Evolutionary conservation across 1,140 invertebrate genomes (phyloP), one percentile per base, ranked within the genome.

Genomic region (Papilio machaon): DNA sequence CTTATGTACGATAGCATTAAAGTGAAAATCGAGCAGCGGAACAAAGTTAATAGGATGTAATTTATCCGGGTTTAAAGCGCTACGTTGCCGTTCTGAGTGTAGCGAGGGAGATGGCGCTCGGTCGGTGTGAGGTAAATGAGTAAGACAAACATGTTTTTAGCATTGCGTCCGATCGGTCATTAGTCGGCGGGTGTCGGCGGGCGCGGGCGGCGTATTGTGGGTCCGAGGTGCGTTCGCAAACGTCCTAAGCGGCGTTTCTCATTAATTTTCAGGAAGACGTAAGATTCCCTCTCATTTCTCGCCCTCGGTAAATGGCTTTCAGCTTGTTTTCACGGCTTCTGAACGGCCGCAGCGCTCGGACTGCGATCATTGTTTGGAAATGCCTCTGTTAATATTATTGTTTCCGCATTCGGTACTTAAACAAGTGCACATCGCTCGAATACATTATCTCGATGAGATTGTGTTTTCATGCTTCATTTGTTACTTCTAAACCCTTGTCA

Each of bases 31-130:
- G 92, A 89, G 86, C 85, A 89, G 86, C 86, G 89, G 90, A 89
- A 91, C 87, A 82, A 87, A 93, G 91, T 92, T 94, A 94, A 93
- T 94, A 93, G 91, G 93, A 92, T 93, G 92, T 94, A 94, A 93
- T 94, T 94, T 92, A 94, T 94, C 92, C 92, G 93, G 91, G 91
- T 90, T 78, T 91, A 88, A 88, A 90, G 81, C 82, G 91, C 90
- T 86, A 84, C 89, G 92, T 94, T 91, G 93, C 91, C 92, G 91
- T 88, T 91, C 89, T 86, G 92, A 87, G 85, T 89, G 85, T 82
- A 46, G 90, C 86, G 86, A 30, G 88, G 93, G 73, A 77, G 91
- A 91, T 77, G 58, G 81, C 30, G 76, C 81, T 80, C 75, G 84
- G 77, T 84, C 78, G 73, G 73, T 35, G 74, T 79, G 84, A 38